phyloP scores from a whole-genome alignment of 2,113 vertebrate species.

The Toxostoma redivivum region DNA sequence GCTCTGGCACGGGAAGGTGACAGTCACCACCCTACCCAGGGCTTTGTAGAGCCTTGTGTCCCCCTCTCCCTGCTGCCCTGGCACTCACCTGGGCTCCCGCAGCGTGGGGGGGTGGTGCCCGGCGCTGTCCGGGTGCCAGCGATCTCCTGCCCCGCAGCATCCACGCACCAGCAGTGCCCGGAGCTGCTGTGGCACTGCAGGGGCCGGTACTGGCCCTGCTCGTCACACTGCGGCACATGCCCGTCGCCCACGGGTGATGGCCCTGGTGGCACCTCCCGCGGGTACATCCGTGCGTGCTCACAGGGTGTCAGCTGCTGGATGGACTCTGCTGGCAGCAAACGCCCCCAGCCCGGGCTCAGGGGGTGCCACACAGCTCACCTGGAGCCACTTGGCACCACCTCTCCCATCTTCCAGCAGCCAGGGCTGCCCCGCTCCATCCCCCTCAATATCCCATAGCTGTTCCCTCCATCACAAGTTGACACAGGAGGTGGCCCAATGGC shows the following conservation, averaged over 20 bases:
- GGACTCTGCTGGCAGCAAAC: not conserved
- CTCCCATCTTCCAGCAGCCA: too few species aligned
- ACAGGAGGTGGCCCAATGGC: not conserved
- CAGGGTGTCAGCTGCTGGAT: conserved; percentile 68
- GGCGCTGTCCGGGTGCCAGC: conserved; percentile 73
- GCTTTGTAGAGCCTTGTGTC: fast-evolving
- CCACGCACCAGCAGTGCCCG: conserved; percentile 87
- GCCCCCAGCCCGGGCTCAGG: fast-evolving
- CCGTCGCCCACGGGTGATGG: not conserved
- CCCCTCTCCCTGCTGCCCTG: not conserved
- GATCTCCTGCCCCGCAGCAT: conserved; percentile 72
- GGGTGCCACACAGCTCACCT: not conserved
- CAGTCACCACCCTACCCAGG: fast-evolving
- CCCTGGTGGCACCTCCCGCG: not conserved
- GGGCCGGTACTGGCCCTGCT: conserved; percentile 73
- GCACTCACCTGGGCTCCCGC: conserved; percentile 71
- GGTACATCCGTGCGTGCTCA: conserved; percentile 67
- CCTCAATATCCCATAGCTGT: fast-evolving
- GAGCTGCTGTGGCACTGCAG: conserved; percentile 82
- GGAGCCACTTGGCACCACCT: fast-evolving
- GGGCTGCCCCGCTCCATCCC: not conserved
- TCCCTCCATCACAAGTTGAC: fast-evolving
- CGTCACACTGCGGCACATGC: conserved; percentile 80
- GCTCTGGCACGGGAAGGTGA: not conserved
- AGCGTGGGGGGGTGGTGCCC: conserved; percentile 52